A percentile compares a stretch with the other conserved stretches of the same genome.
phyloP scores from a whole-genome alignment of 2,113 vertebrate species.

The Rutilus rutilus region DNA sequence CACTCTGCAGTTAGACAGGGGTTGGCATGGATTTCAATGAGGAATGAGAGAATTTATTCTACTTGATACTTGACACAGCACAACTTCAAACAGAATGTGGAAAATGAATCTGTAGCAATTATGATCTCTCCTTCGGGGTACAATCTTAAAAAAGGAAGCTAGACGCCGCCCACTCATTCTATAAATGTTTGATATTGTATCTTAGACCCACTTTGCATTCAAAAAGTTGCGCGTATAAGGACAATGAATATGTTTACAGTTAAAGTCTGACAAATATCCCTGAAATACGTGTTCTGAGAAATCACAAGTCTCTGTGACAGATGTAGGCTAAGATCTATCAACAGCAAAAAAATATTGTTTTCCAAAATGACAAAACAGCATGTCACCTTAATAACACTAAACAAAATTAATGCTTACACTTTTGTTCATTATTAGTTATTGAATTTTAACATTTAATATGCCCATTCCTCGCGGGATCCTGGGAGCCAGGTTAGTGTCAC shows the following conservation, averaged over 20 bases:
- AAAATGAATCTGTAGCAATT: slow-evolving; percentile 40
- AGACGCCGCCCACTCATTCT: not conserved
- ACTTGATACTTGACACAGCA: not conserved
- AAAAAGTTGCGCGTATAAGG: not conserved
- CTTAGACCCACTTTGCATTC: slow-evolving; percentile 25
- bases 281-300: not conserved
- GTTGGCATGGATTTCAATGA: slow-evolving; percentile 15
- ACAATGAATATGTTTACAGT: not conserved
- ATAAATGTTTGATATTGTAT: slow-evolving; percentile 25
- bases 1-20: slow-evolving; percentile 19
- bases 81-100: slow-evolving; percentile 50
- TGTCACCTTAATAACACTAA: not conserved
- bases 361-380: too few relatives aligned
- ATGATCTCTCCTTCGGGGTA: slow-evolving; percentile 17
- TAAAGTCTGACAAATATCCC: not conserved
- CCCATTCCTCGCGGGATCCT: too few relatives aligned
- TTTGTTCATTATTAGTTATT: too few relatives aligned
- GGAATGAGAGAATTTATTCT: slow-evolving; percentile 20
- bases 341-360: not conserved
- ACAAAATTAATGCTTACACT: too few relatives aligned
- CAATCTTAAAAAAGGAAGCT: not conserved
- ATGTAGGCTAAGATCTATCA: not conserved
- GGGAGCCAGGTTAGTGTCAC: too few relatives aligned
- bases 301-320: not conserved
- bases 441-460: too few relatives aligned